Evolutionary conservation across 2,113 vertebrate genomes (phyloP).

Genomic region (Melozone crissalis): DNA sequence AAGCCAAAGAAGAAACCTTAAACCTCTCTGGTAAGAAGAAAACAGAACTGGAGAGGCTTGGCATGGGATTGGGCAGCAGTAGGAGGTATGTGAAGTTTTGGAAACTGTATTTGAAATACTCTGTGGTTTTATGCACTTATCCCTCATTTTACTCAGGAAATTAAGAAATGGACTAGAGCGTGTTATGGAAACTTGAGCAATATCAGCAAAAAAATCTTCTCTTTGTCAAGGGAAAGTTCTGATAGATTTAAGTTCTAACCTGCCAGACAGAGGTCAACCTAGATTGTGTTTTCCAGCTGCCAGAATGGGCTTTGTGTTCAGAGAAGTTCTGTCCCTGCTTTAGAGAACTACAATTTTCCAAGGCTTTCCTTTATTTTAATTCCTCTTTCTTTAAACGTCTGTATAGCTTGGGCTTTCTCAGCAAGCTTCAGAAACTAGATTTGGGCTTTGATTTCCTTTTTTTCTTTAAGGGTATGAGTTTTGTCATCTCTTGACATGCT

Average conservation of each 20-base stretch:
- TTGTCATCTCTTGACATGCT: not conserved
- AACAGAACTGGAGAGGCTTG: slow-evolving; percentile 87
- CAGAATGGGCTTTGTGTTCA: not conserved
- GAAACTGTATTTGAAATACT: not conserved
- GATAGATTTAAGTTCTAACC: not conserved
- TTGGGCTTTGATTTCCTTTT: not conserved
- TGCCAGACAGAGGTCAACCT: not conserved
- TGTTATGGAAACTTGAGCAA: not conserved
- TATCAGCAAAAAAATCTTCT: not conserved
- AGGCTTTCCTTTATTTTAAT: not conserved
- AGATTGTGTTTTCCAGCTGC: not conserved
- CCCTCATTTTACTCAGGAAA: not conserved
- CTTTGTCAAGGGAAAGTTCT: not conserved
- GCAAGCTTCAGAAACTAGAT: not conserved
- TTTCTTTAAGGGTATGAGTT: not conserved
- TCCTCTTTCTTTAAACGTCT: not conserved
- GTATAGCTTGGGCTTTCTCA: not conserved
- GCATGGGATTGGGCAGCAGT: slow-evolving; percentile 86
- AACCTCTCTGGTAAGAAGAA: slow-evolving; percentile 82
- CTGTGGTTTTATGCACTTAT: not conserved
- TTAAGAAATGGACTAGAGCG: not conserved
- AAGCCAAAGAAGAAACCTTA: slow-evolving; percentile 81
- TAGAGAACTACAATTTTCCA: not conserved
- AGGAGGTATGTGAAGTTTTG: slow-evolving; percentile 61
- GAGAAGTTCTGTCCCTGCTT: not conserved